Evolutionary conservation across 2,113 vertebrate species (phyloP).

Genomic region (Tetraodon nigroviridis): DNA sequence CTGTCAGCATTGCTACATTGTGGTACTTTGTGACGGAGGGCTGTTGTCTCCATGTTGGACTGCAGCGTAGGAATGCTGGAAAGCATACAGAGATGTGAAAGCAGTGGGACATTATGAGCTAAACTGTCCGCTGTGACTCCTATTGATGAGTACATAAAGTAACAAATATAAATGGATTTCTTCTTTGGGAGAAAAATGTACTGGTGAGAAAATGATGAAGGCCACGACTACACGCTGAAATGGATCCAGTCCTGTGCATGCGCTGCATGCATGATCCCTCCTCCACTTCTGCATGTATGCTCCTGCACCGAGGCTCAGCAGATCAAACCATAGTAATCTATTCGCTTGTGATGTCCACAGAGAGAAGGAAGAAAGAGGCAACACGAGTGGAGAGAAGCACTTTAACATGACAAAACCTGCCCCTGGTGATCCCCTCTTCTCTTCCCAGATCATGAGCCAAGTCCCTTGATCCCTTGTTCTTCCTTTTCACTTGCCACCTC

Average conservation of each 20-base stretch:
- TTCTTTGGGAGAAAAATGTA: conserved; percentile 20
- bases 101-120: conserved; percentile 42
- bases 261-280: conserved; percentile 35
- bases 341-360: conserved; percentile 49
- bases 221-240: conserved; percentile 5
- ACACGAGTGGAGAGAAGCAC: conserved; percentile 38
- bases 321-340: conserved; percentile 69
- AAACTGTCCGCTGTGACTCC: conserved; percentile 52
- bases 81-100: conserved; percentile 46
- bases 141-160: conserved; percentile 24
- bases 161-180: conserved; percentile 31
- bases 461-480: conserved; percentile 52
- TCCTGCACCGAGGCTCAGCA: conserved; percentile 46
- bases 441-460: conserved; percentile 43
- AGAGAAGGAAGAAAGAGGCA: conserved; percentile 21
- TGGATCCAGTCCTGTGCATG: conserved; percentile 40
- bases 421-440: conserved; percentile 58
- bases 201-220: conserved; percentile 17
- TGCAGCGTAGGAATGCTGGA: conserved; percentile 50
- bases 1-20: conserved; percentile 15
- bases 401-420: conserved; percentile 74
- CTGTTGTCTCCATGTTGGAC: conserved; percentile 18
- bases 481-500: conserved; percentile 7
- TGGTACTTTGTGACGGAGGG: conserved; percentile 49
- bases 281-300: conserved; percentile 47